Percentiles rank a stretch among this genome's conserved stretches.
Conservation (phyloP, 2,888 invertebrate species). For the Pomacea canaliculata region DNA sequence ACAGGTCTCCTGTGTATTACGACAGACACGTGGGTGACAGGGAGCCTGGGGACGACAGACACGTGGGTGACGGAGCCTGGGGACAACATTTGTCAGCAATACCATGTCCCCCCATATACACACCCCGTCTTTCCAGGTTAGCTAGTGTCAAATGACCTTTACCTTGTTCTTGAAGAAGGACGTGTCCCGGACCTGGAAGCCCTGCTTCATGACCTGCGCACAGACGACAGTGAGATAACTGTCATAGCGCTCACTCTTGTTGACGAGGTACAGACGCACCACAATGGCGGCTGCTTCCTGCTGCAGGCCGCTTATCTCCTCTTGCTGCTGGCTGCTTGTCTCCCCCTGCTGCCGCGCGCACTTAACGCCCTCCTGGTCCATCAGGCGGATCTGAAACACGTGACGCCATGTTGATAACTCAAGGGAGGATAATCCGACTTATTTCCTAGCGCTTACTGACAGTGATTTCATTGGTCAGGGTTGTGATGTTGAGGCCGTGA, state of each 20-base stretch:
- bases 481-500: too few species aligned
- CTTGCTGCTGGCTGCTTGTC: background rate
- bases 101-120: too few species aligned
- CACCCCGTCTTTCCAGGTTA: too few species aligned
- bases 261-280: slow-evolving; percentile 49
- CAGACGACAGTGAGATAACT: slow-evolving; percentile 44
- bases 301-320: slow-evolving; percentile 24
- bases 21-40: too few species aligned
- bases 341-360: slow-evolving; percentile 14
- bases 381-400: slow-evolving; percentile 6
- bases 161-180: slow-evolving; percentile 51
- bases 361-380: slow-evolving; percentile 5
- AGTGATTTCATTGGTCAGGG: too few species aligned
- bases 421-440: too few species aligned
- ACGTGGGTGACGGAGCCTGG: too few species aligned
- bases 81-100: too few species aligned
- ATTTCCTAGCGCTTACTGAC: too few species aligned
- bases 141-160: background rate
- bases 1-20: too few species aligned
- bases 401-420: too few species aligned
- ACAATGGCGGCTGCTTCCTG: slow-evolving; percentile 15
- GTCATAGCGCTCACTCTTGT: slow-evolving; percentile 48
- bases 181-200: slow-evolving; percentile 29
- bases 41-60: too few species aligned
- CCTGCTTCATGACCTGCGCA: slow-evolving; percentile 42